Evolutionary conservation across 2,113 vertebrate species (phyloP), one percentile per base, ranked within the genome.

Genomic region (Mirza zaza): DNA sequence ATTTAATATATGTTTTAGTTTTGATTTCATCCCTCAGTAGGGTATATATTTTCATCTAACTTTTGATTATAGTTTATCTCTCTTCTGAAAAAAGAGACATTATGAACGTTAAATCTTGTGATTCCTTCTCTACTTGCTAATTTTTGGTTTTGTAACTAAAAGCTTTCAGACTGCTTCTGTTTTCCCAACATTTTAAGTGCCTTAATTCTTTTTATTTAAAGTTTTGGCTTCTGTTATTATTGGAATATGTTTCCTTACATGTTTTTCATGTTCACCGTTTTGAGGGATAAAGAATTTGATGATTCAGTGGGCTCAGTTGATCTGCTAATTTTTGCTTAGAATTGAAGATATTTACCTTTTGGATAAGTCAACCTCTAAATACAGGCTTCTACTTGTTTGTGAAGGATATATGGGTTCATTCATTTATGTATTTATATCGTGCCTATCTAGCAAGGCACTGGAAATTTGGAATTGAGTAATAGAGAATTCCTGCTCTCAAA

Each of bases 111-210:
- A 83, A 93, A 36, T 61, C 12, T 59, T 76, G 6, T 91, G 48
- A 61, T 91, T 91, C 25, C 34, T 94, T 87, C 17, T 5, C 11
- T 59, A 8, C 6, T 11, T 50, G 63, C 39, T 79, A 42, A 48
- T 81, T 91, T 96, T 94, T 95, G 61, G 65, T 96, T 96, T 91
- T 29, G 61, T 82, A 83, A 86, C 48, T 80, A 96, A 90, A 85
- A 39, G 4, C 83, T 67, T 79, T 95, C 27, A 67, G 23, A 88
- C 17, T 52, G 6, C 48, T 91, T 68, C 20, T 57, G 8, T 88
- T 87, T 88, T 91, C 25, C 25, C 85, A 39, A 80, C 32, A 48
- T 90, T 93, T 68, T 81, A 91, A 84, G 55, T 89, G 21, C 34
- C 25, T 88, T 52, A 14, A 39, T 76, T 68, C 32, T 94, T 94